Percentiles rank a stretch among this genome's conserved stretches.
Evolutionary conservation across 30 jellyfish, hydroid and myxozoan genomes (phyloP).

Genomic region (Morbakka virulenta): DNA sequence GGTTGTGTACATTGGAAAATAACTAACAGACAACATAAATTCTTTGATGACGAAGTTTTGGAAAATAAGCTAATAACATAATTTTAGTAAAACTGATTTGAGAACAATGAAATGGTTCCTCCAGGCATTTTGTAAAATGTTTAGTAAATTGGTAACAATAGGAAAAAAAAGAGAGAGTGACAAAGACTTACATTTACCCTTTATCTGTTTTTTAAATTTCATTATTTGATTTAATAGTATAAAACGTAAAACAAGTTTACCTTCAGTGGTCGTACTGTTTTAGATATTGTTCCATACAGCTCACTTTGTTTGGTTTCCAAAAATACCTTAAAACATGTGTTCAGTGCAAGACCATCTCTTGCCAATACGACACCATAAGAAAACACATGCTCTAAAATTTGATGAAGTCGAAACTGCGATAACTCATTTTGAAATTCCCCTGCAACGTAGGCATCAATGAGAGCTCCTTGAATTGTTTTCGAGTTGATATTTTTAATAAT

Average conservation of each 20-base stretch:
- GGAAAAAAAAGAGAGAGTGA: too few species aligned
- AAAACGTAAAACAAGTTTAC: constrained; percentile 8
- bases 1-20: too few species aligned
- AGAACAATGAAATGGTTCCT: too few species aligned
- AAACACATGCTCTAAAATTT: constrained; percentile 84
- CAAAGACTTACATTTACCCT: too few species aligned
- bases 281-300: constrained; percentile 75
- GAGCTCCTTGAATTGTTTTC: constrained; percentile 81
- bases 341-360: constrained; percentile 82
- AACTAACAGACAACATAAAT: too few species aligned
- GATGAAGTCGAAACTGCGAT: constrained; percentile 70
- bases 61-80: too few species aligned
- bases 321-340: constrained; percentile 51
- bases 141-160: too few species aligned
- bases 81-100: too few species aligned
- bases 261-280: constrained; percentile 86
- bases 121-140: too few species aligned
- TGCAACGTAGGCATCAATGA: constrained; percentile 95
- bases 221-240: background rate
- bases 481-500: constrained; percentile 55
- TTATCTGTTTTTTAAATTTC: too few species aligned
- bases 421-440: constrained; percentile 91
- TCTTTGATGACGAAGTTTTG: too few species aligned
- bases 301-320: constrained; percentile 78
- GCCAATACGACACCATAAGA: constrained; percentile 94